These are phyloP conservation scores for Steinernema feltiae DNA, from an alignment of 1,140 invertebrate species.

Conservation along the genomic window DNA sequence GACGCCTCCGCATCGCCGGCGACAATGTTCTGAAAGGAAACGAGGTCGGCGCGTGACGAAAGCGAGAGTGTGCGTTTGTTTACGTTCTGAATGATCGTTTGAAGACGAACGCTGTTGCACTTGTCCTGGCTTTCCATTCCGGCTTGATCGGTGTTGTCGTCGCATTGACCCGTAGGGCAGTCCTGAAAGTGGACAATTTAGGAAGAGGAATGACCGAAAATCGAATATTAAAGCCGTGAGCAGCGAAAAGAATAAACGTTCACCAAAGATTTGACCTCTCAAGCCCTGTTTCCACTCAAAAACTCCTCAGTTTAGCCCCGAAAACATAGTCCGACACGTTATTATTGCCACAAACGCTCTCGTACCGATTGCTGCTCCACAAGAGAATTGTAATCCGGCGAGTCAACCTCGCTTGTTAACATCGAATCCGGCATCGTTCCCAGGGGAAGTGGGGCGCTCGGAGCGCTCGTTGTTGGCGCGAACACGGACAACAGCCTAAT, in stretches of 20 bases:
- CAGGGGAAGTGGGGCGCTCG: background rate
- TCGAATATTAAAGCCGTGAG: too few relatives aligned
- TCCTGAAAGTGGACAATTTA: background rate
- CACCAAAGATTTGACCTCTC: too few relatives aligned
- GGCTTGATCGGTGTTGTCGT: background rate
- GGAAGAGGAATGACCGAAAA: too few relatives aligned
- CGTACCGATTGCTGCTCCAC: background rate
- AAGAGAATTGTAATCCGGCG: background rate
- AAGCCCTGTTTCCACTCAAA: too few relatives aligned
- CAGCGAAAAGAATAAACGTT: too few relatives aligned
- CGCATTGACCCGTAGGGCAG: background rate
- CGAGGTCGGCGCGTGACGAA: background rate
- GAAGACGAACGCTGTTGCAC: conserved; percentile 29
- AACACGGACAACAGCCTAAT: background rate
- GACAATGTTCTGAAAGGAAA: conserved; percentile 30
- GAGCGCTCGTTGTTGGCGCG: background rate
- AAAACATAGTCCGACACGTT: too few relatives aligned
- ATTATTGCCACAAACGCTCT: background rate
- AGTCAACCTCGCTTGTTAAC: background rate
- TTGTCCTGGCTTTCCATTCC: conserved; percentile 22
- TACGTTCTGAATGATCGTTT: conserved; percentile 27
- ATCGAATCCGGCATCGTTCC: background rate
- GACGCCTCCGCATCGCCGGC: conserved; percentile 27
- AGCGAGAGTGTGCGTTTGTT: conserved; percentile 8
- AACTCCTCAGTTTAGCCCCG: too few relatives aligned